phyloP scores from a whole-genome alignment of 2,888 invertebrate species.

The Emesis furor region DNA sequence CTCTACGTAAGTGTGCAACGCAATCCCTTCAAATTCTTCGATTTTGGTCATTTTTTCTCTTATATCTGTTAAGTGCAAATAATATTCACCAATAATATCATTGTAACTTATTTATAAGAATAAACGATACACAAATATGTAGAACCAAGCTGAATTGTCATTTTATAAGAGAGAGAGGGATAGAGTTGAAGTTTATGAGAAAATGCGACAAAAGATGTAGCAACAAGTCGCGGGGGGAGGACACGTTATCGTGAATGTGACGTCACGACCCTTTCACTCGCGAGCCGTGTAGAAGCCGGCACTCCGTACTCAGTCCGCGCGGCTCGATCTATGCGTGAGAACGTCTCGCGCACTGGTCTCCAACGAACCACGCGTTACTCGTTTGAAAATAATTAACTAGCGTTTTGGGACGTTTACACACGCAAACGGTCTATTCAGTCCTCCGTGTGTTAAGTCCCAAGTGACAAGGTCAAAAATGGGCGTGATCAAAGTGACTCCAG shows the following conservation, averaged over 20 bases:
- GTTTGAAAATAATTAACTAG: slow-evolving; percentile 79
- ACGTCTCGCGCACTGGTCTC: slow-evolving; percentile 87
- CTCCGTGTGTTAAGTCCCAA: slow-evolving; percentile 82
- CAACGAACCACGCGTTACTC: slow-evolving; percentile 86
- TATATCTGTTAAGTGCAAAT: neutral
- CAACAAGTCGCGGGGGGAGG: slow-evolving; percentile 86
- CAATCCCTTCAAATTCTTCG: no score
- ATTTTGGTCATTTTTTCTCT: neutral
- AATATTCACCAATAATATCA: neutral
- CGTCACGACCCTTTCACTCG: slow-evolving; percentile 92
- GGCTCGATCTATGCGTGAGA: slow-evolving; percentile 90
- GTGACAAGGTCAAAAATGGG: slow-evolving; percentile 83
- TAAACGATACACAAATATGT: slow-evolving; percentile 50
- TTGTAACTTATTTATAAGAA: slow-evolving; percentile 13
- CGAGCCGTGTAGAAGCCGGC: slow-evolving; percentile 82
- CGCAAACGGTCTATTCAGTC: slow-evolving; percentile 85
- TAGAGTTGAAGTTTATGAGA: slow-evolving; percentile 76
- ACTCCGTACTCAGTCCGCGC: slow-evolving; percentile 86
- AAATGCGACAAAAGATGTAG: slow-evolving; percentile 84
- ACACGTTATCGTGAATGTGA: slow-evolving; percentile 90
- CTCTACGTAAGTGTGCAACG: neutral
- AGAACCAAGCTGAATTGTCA: slow-evolving; percentile 78
- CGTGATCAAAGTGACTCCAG: slow-evolving; percentile 88
- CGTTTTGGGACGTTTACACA: slow-evolving; percentile 79
- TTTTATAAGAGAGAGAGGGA: slow-evolving; percentile 82